Base-by-base conservation (phyloP, 64 coral and sea anemone species). In the Actinia equina region DNA sequence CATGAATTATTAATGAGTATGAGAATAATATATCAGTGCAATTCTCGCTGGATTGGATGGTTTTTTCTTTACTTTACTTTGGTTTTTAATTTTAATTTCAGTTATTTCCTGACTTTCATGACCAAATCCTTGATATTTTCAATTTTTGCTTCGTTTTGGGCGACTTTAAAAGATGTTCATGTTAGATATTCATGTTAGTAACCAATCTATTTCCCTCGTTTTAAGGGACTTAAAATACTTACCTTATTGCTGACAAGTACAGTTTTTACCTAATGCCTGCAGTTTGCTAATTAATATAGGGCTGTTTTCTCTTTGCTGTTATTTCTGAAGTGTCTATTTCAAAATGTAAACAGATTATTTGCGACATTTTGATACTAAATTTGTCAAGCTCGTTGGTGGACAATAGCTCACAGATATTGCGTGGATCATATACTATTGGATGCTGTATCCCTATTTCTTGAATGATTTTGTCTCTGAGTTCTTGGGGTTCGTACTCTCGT, bases 321-420 rank as follows among this genome's bases (percentile, higher is more conserved):
- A 71, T 69, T 37, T 86, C 20, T 64, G 84, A 71, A 42, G 44
- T 86, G 84, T 86, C 84, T 26, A 86, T 44, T 8, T 64, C 84
- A 86, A 71, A 86, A 43, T 60, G 64, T 6, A 6, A 86, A 86
- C 84, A 86, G 69, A 86, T 69, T 65, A 45, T 44, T 43, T 86
- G 57, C 14, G 46, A 60, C 60, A 86, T 86, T 70, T 44, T 86
- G 25, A 86, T 86, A 14, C 43, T 65, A 86, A 86, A 86, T 22
- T 37, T 65, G 12, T n/a, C 18, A 49, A 86, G 74, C 20, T 17
- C n/a, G n/a, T 77, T 77, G 74, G 74, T 44, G 11, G 27, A 26
- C 30, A 30, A 15, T 25, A 74, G 69, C 69, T 74, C 9, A 74
- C 69, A 74, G 13, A 74, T 30, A 74, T 74, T 74, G 69, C n/a